Evolutionary conservation across 2,888 invertebrate genomes (phyloP).

Genomic region (Eremobia ochroleuca): DNA sequence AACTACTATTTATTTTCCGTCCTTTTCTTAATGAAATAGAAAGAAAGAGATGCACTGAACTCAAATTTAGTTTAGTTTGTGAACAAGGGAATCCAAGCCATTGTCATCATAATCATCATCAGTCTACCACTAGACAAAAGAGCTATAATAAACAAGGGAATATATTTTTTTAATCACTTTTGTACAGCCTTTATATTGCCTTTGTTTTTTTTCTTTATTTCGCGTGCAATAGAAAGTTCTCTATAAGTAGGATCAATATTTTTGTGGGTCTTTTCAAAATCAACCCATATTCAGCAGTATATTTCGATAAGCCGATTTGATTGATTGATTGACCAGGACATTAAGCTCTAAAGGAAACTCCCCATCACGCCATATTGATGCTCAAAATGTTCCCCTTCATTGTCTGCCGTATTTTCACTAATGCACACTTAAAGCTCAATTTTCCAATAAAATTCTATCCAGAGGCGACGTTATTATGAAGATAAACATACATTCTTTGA

Average conservation of each 20-base stretch:
- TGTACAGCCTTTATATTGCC: not conserved
- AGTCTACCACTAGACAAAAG: not conserved
- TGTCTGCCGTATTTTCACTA: slow-evolving; percentile 27
- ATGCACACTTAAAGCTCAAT: slow-evolving; percentile 48
- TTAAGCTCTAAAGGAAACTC: slow-evolving; percentile 11
- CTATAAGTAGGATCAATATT: not conserved
- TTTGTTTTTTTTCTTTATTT: not conserved
- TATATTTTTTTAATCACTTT: not conserved
- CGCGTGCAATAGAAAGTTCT: no score
- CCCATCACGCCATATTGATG: not conserved
- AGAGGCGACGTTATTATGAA: slow-evolving; percentile 35
- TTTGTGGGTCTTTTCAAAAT: not conserved
- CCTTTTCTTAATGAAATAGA: no score
- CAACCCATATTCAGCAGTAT: not conserved
- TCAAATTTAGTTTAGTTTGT: no score
- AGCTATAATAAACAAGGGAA: not conserved
- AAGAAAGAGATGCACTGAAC: no score
- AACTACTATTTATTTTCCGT: no score
- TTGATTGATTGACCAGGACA: slow-evolving; percentile 35
- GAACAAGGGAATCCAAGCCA: no score
- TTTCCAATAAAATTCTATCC: slow-evolving; percentile 31
- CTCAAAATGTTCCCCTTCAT: slow-evolving; percentile 31
- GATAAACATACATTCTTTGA: slow-evolving; percentile 47
- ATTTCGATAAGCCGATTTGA: slow-evolving; percentile 36
- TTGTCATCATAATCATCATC: not conserved